Evolutionary conservation across 1,140 invertebrate genomes (phyloP), one percentile per base, ranked within the genome.

Genomic region (Caenorhabditis remanei): DNA sequence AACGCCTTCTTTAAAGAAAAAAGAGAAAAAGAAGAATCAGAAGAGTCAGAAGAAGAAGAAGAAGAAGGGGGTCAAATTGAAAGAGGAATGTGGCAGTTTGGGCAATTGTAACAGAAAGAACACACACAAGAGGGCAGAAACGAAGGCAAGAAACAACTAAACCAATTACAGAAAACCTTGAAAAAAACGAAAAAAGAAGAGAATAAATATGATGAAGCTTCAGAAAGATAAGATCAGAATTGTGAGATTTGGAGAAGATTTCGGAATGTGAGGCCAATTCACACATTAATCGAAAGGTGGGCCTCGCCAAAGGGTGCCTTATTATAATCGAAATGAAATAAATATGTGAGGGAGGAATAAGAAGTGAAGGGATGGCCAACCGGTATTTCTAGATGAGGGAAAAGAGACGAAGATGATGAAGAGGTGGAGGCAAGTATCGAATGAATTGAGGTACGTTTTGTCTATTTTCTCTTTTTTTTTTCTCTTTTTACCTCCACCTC

Each of bases 271-370:
- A 9, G 21, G 24, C 24, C 21, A 63, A 83, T 55, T 55, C 46
- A 41, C 82, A 55, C 82, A 85, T 46, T 85, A 53, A 50, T 53
- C 67, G 85, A 55, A 75, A n/a, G 48, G 71, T 79, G 71, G 71
- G 46, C 50, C 53, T 79, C 7, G 71, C 43, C 65, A 14, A 48
- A 46, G 65, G 41, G 71, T 79, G 71, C 71, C 46, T 79, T 79
- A 79, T 79, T 79, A 79, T 79, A 79, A 79, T 79, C 71, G 71
- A 79, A 79, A 50, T 79, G 71, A 79, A 79, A 79, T 79, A 79
- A 79, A 79, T 79, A 79, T 50, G 46, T 50, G 71, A 32, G 71
- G 65, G 46, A 40, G 65, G 67, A 75, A 75, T 55, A 32, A 55
- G 63, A 67, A 32, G 50, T 21, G 48, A 16, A 53, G 40, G 46